Evolutionary conservation across 2,113 vertebrate species (phyloP).

Genomic region (Haplotaxodon microlepis): DNA sequence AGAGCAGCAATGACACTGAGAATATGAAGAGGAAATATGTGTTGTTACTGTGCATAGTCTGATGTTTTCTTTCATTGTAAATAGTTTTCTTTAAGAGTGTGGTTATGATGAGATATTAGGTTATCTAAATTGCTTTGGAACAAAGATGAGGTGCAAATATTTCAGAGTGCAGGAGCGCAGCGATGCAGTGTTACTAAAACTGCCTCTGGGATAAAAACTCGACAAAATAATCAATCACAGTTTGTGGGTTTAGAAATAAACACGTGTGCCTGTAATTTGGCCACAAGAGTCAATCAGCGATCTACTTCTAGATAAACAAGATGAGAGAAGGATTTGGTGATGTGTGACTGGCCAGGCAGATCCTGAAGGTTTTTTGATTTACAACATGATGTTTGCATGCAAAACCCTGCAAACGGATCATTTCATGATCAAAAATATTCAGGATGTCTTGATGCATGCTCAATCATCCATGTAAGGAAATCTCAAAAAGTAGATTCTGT

Average conservation of each 20-base stretch:
- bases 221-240: constrained; percentile 37
- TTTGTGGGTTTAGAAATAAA: constrained; percentile 43
- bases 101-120: not conserved
- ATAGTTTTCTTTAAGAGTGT: not conserved
- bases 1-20: not conserved
- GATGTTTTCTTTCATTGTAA: not conserved
- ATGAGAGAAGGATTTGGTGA: constrained; percentile 20
- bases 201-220: not conserved
- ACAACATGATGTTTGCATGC: constrained; percentile 37
- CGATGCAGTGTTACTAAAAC: not conserved
- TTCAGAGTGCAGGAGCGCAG: not conserved
- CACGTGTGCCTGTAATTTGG: constrained; percentile 22
- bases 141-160: not conserved
- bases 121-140: not conserved
- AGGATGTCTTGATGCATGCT: not conserved
- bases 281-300: constrained; percentile 18
- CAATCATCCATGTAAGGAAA: not conserved
- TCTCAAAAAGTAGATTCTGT: not conserved
- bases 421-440: constrained; percentile 43
- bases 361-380: constrained; percentile 21
- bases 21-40: not conserved
- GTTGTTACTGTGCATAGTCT: not conserved
- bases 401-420: constrained; percentile 1
- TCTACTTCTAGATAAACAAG: constrained; percentile 43
- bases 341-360: constrained; percentile 9